Evolutionary conservation across 2,797 vertebrate species (phyloP).

Genomic region (Capromys pilorides): DNA sequence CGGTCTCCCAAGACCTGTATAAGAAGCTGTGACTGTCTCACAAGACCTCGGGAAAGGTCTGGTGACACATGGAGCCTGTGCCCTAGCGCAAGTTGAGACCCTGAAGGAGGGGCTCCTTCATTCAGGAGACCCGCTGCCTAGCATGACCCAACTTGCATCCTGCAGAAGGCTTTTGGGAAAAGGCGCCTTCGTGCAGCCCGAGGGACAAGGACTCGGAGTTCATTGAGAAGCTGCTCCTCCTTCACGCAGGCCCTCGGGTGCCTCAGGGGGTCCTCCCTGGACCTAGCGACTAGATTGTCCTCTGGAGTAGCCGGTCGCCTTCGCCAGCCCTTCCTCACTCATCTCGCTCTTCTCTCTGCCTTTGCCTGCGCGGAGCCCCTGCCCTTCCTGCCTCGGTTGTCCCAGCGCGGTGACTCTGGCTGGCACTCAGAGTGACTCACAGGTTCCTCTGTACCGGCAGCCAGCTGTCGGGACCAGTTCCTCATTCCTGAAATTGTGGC

Average conservation of each 20-base stretch:
- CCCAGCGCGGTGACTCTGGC: not conserved
- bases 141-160: constrained; percentile 62
- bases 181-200: constrained; percentile 59
- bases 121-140: constrained; percentile 19
- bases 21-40: not conserved
- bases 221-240: constrained; percentile 77
- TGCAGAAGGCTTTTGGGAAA: constrained; percentile 79
- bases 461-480: constrained; percentile 69
- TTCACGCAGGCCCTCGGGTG: constrained; percentile 62
- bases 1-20: not conserved
- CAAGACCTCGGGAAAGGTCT: not conserved
- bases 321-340: not conserved
- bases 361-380: not conserved
- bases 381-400: not conserved
- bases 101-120: not conserved
- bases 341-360: not conserved
- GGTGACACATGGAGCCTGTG: not conserved
- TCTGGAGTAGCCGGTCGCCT: constrained; percentile 80
- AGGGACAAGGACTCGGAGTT: constrained; percentile 71
- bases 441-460: not conserved
- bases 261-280: constrained; percentile 79
- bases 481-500: constrained; percentile 80
- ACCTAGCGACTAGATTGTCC: constrained; percentile 78
- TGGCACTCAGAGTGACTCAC: not conserved
- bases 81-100: not conserved